Conservation (phyloP, 2,113 vertebrate genomes). For the Cephalopholis sonnerati region DNA sequence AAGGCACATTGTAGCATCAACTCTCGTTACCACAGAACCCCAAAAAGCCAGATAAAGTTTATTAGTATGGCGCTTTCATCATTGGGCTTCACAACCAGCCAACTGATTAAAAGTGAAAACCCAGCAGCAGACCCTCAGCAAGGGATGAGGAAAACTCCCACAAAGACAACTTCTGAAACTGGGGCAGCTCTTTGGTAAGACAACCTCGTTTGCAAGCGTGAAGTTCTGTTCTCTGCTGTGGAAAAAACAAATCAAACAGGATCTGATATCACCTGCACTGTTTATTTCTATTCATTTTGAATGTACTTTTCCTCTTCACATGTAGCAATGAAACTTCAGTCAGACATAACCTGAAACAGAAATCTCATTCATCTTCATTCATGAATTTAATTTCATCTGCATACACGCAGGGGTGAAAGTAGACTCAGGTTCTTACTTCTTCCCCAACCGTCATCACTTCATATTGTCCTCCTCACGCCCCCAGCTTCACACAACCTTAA, state of each 20-base stretch:
- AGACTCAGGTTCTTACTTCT: too few species aligned
- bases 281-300: not conserved
- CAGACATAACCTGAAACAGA: not conserved
- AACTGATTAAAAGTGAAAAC: not conserved
- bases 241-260: not conserved
- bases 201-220: not conserved
- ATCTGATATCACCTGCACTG: too few species aligned
- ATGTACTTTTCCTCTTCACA: not conserved
- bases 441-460: too few species aligned
- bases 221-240: not conserved
- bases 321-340: not conserved
- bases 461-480: too few species aligned
- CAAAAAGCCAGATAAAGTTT: not conserved
- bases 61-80: slow-evolving; percentile 8
- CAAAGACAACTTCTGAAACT: slow-evolving; percentile 8
- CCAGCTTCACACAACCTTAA: too few species aligned
- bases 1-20: not conserved
- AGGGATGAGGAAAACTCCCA: not conserved
- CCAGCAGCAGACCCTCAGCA: not conserved
- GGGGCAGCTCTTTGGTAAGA: slow-evolving; percentile 3
- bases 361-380: not conserved
- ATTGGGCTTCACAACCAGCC: not conserved
- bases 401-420: too few species aligned
- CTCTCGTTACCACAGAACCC: not conserved
- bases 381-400: not conserved